Evolutionary conservation across 1,140 invertebrate genomes (phyloP), one percentile per base, ranked within the genome.

Genomic region (Agraylea sexmaculata): DNA sequence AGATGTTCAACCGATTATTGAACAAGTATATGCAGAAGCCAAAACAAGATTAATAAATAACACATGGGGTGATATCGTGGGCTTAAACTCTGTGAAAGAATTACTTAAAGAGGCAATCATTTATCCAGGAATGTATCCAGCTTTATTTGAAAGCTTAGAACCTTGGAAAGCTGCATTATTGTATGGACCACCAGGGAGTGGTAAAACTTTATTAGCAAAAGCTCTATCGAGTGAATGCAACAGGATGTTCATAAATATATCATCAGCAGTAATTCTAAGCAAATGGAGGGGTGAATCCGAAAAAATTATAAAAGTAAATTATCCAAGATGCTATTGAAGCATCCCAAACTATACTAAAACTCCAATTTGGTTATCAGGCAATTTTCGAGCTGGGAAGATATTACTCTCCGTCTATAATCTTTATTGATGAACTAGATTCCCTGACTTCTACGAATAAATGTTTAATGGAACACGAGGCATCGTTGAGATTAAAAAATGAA

Each of bases 241-340:
- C 21, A 78, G 79, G n/a, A 60, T 86, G 0, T 93, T 94, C 59
- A 91, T 95, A 56, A 94, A 93, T 52, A 78, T 95, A 19, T 85
- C 87, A 0, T 81, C 86, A 23, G 89, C 87, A 47, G 79, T 79
- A 1, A 72, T 95, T 15, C 75, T 92, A 3, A 90, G 86, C 53
- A 95, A 95, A 64, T 95, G 90, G 89, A 68, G 91, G 36, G 91
- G 90, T 0, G 90, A 96, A 51, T 93, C 88, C 0, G 90, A 95
- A 66, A 95, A 93, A 61, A 77, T 92, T 46, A 72, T 92, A 23
- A 77, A 85, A 55, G 83, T 82, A 53, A 63, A 73, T n/a, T n/a
- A n/a, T n/a, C n/a, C n/a, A n/a, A n/a, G n/a, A n/a, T n/a, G n/a
- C n/a, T n/a, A n/a, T n/a, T n/a, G n/a, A n/a, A n/a, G n/a, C n/a